phyloP scores from a whole-genome alignment of 2,797 vertebrate species.

The Sebastes melanostomus region DNA sequence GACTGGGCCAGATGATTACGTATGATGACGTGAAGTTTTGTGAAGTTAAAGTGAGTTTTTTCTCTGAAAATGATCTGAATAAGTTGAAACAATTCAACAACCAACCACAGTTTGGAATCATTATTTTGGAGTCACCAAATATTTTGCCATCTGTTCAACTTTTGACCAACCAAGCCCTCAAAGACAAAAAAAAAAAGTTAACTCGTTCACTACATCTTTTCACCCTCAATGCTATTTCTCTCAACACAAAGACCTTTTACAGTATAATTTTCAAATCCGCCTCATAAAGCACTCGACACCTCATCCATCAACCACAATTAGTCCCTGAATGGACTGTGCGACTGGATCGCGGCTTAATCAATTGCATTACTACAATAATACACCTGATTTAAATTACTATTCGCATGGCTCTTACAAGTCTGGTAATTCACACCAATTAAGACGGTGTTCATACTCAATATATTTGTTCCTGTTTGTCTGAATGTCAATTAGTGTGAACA shows the following conservation, averaged over 20 bases:
- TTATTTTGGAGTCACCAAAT: not conserved
- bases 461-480: slow-evolving; percentile 62
- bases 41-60: not conserved
- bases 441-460: slow-evolving; percentile 32
- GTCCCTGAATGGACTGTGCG: slow-evolving; percentile 39
- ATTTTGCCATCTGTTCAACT: not conserved
- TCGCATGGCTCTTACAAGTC: slow-evolving; percentile 43
- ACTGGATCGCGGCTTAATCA: slow-evolving; percentile 54
- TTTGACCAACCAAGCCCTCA: not conserved
- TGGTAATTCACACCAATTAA: slow-evolving; percentile 66
- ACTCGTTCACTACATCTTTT: not conserved
- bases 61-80: not conserved
- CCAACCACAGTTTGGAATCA: not conserved
- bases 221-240: not conserved
- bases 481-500: slow-evolving; percentile 62
- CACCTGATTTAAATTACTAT: slow-evolving; percentile 59
- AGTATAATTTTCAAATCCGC: slow-evolving; percentile 24
- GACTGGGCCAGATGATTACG: not conserved
- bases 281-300: slow-evolving; percentile 35
- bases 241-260: not conserved
- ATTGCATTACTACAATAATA: slow-evolving; percentile 54
- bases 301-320: slow-evolving; percentile 54
- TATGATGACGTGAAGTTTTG: not conserved
- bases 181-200: not conserved
- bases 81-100: not conserved